Conservation (phyloP, 1,140 invertebrate genomes). For the Heliconius melpomene region DNA sequence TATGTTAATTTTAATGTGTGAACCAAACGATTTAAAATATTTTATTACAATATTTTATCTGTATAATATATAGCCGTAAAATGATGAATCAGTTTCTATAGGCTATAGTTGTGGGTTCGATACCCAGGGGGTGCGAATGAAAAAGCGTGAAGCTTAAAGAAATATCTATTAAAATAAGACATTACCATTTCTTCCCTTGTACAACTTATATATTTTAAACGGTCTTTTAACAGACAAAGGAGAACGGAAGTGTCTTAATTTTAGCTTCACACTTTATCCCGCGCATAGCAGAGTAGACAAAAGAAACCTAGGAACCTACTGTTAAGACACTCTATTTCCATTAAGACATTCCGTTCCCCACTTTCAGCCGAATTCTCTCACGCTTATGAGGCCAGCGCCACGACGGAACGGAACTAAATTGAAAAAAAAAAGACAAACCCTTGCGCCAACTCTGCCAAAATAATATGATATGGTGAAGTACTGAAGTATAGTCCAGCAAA, state of each 20-base stretch:
- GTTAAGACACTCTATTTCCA: not conserved
- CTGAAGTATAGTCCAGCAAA: not conserved
- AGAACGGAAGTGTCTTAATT: not conserved
- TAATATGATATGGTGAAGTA: not conserved
- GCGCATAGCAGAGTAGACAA: not conserved
- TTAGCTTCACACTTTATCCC: not conserved
- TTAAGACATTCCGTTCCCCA: not conserved
- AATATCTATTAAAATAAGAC: too few relatives aligned
- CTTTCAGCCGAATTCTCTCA: not conserved
- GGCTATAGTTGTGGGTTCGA: too few relatives aligned
- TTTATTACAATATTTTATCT: too few relatives aligned
- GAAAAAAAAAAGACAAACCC: not conserved
- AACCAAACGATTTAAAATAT: too few relatives aligned
- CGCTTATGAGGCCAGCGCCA: not conserved
- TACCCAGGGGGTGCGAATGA: too few relatives aligned
- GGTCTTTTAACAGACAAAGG: too few relatives aligned
- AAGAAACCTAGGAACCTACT: not conserved
- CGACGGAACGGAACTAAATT: not conserved
- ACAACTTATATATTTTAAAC: too few relatives aligned
- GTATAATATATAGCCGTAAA: too few relatives aligned
- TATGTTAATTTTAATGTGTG: too few relatives aligned
- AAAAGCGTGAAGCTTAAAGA: too few relatives aligned
- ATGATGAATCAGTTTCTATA: too few relatives aligned
- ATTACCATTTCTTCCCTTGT: too few relatives aligned
- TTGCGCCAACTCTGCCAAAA: not conserved